Evolutionary conservation across 2,113 vertebrate species (phyloP), one percentile per base, ranked within the genome.

Genomic region (Amphilophus citrinellus): DNA sequence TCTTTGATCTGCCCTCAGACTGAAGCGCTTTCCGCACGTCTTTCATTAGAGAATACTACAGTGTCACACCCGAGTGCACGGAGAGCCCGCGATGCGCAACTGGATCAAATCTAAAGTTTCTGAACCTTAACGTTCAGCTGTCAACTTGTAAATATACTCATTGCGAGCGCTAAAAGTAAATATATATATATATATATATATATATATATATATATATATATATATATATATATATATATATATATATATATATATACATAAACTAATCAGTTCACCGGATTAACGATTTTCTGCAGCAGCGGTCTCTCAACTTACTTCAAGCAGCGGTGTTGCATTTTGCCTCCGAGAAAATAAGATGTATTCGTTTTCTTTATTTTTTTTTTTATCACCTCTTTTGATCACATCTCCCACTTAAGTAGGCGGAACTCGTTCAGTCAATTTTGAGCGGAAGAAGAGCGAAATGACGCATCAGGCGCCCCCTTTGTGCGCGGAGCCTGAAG

Each of bases 371-470:
- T 44, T 3, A 6, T 32, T 44, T 47, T 15, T 47, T 47, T 24
- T 24, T 24, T 24, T 24, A 35, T 73, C 24, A 0, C 27, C 20
- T 53, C 47, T 14, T 73, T 53, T 56, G 27, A 73, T 35, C 27
- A 56, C 32, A 53, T 53, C 66, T 32, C 44, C 27, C 20, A 53
- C 15, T 56, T 73, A 20, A 32, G 68, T 56, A 56, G 68, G 68
- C 47, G 47, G 68, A 53, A 53, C 44, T 56, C 27, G 24, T 53
- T 53, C 27, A 10, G 47, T 56, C 47, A 73, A 73, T 73, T 56
- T 73, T 73, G 68, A 53, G 53, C 47, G 47, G 68, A 73, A 56
- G 47, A 73, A 73, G 68, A 56, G 47, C 3, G 68, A 73, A 73
- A 73, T 73, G 68, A 73, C 68, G 68, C 68, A 56, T 14, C 17